Percentiles rank a stretch among this genome's conserved stretches.
These are phyloP conservation scores for Trichomycterus rosablanca DNA, from an alignment of 2,113 vertebrate genomes.

Conservation along the genomic window DNA sequence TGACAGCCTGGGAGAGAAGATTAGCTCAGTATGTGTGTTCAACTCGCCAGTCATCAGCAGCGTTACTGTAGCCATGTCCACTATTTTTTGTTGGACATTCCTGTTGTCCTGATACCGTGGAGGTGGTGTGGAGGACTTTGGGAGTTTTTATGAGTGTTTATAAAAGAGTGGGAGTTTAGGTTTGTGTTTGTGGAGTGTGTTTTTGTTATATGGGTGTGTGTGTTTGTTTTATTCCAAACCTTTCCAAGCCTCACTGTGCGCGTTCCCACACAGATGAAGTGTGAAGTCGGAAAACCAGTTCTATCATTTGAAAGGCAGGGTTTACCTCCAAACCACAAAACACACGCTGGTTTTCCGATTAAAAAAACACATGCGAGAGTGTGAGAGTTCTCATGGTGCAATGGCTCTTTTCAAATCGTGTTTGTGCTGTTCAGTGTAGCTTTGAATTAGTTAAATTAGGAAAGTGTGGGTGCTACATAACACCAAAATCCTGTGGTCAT, in stretches of 20 bases:
- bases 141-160: neutral
- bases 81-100: neutral
- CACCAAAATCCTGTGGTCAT: too few species aligned
- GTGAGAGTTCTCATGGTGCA: neutral
- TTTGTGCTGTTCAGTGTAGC: neutral
- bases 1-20: neutral
- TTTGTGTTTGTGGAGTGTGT: constrained; percentile 5
- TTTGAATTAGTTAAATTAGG: too few species aligned
- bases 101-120: neutral
- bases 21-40: neutral
- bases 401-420: too few species aligned
- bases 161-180: too few species aligned
- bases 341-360: neutral
- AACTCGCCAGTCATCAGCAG: neutral
- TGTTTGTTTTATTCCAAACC: neutral
- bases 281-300: constrained; percentile 38
- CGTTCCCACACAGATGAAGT: constrained; percentile 13
- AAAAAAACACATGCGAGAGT: too few species aligned
- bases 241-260: constrained; percentile 16
- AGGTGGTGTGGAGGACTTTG: neutral
- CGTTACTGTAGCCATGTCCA: neutral
- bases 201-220: neutral
- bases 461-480: too few species aligned
- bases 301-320: neutral
- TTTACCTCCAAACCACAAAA: constrained; percentile 7